Base-by-base conservation (phyloP, 2,888 invertebrate genomes). In the Helobdella robusta region DNA sequence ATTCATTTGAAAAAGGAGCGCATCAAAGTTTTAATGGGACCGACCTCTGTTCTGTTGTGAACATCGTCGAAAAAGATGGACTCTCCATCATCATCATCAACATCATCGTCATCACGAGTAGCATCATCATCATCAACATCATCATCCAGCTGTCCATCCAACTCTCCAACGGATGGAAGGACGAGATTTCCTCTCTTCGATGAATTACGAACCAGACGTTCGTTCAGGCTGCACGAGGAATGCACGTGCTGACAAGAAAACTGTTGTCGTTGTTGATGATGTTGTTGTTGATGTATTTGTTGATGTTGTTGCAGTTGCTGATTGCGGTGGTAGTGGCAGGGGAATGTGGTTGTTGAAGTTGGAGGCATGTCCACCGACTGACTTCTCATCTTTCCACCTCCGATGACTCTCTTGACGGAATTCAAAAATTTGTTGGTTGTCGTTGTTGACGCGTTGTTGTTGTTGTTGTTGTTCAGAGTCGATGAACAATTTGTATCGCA, bases 341-440 rank as follows among this genome's bases (percentile, higher is more conserved):
- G 64, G 64, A 3, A 56, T 60, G 20, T 56, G 48, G 59, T 59
- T 35, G 59, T 62, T 48, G 48, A 52, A 28, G 48, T 59, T 40
- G 66, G 63, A 30, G 66, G 61, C 20, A 66, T 62, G 30, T 70
- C 68, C 3, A 67, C 48, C 15, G 68, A 68, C 28, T 66, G 70
- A 36, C 68, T 67, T 34, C 74, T 73, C 2, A 73, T 73, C 65
- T 75, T 75, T 18, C 73, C 73, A 64, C 74, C 74, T 60, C 74
- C 75, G 65, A 77, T 73, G 4, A 74, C 76, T 46, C 75, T 69
- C 59, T 74, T 74, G 66, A 78, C 74, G 8, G 75, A 74, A 67
- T 75, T 75, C 32, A 71, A 68, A 35, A 77, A 72, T 25, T 77
- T 72, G 46, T 72, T 74, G 8, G 44, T 8, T 18, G 59, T 59